Base-by-base conservation (phyloP, 2,797 vertebrate species). In the Parauchenoglanis punctatus region DNA sequence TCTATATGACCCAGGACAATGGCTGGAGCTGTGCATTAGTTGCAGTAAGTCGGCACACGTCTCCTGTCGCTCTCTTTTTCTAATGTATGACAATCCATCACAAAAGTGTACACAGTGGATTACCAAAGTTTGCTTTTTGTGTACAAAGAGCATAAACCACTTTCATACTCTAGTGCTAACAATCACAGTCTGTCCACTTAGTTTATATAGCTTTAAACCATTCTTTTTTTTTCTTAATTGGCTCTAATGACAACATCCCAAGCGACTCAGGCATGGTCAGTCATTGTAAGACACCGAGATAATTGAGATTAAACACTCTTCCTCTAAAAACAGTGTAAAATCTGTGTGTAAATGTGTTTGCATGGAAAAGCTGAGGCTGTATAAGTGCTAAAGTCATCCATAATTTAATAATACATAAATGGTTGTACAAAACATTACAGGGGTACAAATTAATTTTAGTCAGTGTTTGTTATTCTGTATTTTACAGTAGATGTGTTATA, bases 51-150 rank as follows among this genome's bases (percentile, higher is more conserved):
- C 61, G 2, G 52, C 75, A 52, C 87, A 77, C 31, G 70, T 77
- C 46, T 77, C 46, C 70, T 18, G 59, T 77, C 86, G 67, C 46
- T 58, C 58, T 67, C 35, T 83, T 76, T 87, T 65, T 73, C 52
- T 65, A 67, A 4, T 12, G 8, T 0, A 12, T 20, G 59, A 67
- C 72, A 58, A 83, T 87, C 46, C 46, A 67, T 83, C 86, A 83
- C 12, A 1, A 46, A 81, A 56, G 70, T 83, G 49, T 87, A 83
- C 44, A 63, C 61, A 11, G 81, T 46, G 86, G 81, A 83, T 87
- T 83, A 87, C 23, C 13, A 61, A 83, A 87, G 86, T 87, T 87
- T 83, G 86, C 70, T 83, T 87, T 77, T 82, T 83, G 70, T 87
- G 81, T 87, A 83, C 81, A 87, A 87, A 78, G 61, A 11, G 35